A percentile compares a stretch with the other conserved stretches of the same genome.
Conservation (phyloP, 1,140 invertebrate genomes). For the Caenorhabditis briggsae region DNA sequence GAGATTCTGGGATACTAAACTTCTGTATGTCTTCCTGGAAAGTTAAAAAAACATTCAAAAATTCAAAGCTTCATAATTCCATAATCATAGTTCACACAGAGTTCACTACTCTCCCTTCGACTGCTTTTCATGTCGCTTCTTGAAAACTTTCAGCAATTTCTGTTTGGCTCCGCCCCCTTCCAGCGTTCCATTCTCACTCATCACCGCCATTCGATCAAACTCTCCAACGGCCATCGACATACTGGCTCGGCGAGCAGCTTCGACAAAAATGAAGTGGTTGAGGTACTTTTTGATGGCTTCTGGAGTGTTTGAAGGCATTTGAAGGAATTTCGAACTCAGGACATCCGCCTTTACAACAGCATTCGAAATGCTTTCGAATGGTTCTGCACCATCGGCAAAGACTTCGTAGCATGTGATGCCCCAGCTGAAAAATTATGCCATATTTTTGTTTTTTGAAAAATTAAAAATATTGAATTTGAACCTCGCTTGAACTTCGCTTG, state of each 20-base stretch:
- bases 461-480: not conserved
- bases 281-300: not conserved
- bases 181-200: conserved; percentile 1
- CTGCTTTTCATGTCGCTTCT: conserved; percentile 1
- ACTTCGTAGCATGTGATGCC: conserved; percentile 57
- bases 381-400: conserved; percentile 58
- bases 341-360: conserved; percentile 33
- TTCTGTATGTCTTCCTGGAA: no score
- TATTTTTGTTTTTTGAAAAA: not conserved
- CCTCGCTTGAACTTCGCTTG: no score
- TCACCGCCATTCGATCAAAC: not conserved
- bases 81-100: not conserved
- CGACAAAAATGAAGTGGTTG: not conserved
- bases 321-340: not conserved
- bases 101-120: not conserved
- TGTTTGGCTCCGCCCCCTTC: not conserved
- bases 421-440: conserved; percentile 3
- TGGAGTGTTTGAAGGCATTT: not conserved
- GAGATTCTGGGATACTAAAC: no score
- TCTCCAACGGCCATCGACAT: conserved; percentile 2
- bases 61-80: no score
- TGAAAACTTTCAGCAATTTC: conserved; percentile 10
- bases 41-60: no score
- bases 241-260: not conserved
- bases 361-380: conserved; percentile 41